A percentile compares a stretch with the other conserved stretches of the same genome.
Evolutionary conservation across 1,140 invertebrate genomes (phyloP).

Genomic region (Pseudomyrmex cubaensis): DNA sequence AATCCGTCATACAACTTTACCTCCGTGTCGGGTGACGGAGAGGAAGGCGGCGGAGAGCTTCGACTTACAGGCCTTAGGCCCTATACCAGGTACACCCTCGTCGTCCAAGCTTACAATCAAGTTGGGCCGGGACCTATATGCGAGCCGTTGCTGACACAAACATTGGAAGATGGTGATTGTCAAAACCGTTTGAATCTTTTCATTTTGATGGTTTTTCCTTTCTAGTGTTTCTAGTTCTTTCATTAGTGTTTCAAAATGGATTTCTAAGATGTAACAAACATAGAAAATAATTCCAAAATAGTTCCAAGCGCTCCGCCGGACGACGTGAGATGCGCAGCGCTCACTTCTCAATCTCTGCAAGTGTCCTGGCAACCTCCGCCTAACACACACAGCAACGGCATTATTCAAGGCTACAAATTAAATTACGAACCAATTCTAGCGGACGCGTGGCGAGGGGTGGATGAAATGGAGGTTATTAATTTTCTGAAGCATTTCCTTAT

Average conservation of each 20-base stretch:
- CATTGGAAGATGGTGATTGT: constrained; percentile 91
- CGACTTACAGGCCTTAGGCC: constrained; percentile 89
- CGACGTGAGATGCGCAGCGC: constrained; percentile 89
- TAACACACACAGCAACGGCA: constrained; percentile 90
- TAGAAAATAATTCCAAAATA: constrained; percentile 86
- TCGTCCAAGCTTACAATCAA: constrained; percentile 95
- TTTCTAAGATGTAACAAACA: neutral
- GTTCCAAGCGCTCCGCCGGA: constrained; percentile 91
- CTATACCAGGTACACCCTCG: constrained; percentile 92
- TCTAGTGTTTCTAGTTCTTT: neutral
- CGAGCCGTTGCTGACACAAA: constrained; percentile 90
- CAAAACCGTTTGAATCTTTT: constrained; percentile 5
- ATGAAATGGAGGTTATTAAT: constrained; percentile 87
- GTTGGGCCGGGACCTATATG: constrained; percentile 93
- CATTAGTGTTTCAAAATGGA: neutral
- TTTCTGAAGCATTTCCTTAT: constrained; percentile 35
- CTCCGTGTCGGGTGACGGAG: constrained; percentile 89
- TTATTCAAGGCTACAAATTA: constrained; percentile 93
- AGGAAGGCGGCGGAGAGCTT: constrained; percentile 88
- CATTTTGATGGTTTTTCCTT: neutral
- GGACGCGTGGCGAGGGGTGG: constrained; percentile 86
- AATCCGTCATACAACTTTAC: constrained; percentile 88
- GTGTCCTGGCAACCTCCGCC: constrained; percentile 94
- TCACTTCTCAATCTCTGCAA: constrained; percentile 91
- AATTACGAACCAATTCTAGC: constrained; percentile 89